Evolutionary conservation across 2,888 invertebrate species (phyloP).

Genomic region (Oconnorella tubifera): DNA sequence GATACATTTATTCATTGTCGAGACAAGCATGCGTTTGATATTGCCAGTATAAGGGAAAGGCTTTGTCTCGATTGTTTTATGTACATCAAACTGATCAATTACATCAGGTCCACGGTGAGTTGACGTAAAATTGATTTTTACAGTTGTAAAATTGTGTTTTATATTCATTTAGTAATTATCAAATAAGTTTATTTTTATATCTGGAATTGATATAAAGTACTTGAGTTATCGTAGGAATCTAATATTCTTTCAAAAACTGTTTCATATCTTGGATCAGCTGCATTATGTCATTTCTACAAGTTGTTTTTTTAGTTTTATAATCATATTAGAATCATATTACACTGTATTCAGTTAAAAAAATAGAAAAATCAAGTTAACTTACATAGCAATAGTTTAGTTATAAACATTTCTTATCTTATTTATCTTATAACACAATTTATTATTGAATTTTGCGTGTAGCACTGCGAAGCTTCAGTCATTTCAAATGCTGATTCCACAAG

Average conservation of each 20-base stretch:
- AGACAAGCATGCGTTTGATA: slow-evolving; percentile 32
- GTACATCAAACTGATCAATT: slow-evolving; percentile 54
- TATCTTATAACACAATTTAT: not conserved
- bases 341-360: no score
- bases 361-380: no score
- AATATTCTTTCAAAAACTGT: no score
- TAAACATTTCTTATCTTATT: not conserved
- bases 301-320: no score
- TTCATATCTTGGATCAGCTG: no score
- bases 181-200: not conserved
- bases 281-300: no score
- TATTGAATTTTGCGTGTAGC: not conserved
- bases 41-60: slow-evolving; percentile 31
- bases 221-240: no score
- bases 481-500: not conserved
- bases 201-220: no score
- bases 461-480: not conserved
- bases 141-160: not conserved
- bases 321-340: no score
- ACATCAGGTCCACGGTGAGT: slow-evolving; percentile 43
- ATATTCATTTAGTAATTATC: slow-evolving; percentile 1
- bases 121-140: no score
- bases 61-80: slow-evolving; percentile 45
- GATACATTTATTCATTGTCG: slow-evolving; percentile 28
- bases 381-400: no score